Evolutionary conservation across 2,888 invertebrate species (phyloP).

Genomic region (Rhingia campestris): DNA sequence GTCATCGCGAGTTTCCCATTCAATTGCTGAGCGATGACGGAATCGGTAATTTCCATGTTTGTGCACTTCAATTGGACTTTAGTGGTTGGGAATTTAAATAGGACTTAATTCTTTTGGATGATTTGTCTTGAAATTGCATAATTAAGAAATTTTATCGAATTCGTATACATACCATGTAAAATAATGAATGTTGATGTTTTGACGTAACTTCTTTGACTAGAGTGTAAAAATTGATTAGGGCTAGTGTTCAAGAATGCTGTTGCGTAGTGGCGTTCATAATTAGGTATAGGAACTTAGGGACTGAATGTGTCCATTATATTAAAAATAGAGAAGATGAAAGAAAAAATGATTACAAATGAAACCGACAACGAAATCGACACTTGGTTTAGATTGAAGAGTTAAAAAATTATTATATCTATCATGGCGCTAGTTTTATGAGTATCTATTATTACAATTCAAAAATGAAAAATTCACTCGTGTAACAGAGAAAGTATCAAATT

Average conservation of each 20-base stretch:
- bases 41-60: neutral
- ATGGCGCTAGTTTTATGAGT: too few species aligned
- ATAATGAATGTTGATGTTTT: conserved; percentile 71
- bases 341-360: too few species aligned
- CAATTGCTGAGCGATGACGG: conserved; percentile 2
- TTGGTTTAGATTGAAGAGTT: too few species aligned
- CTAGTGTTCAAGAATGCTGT: conserved; percentile 42
- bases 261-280: neutral
- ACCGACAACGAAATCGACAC: too few species aligned
- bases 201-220: conserved; percentile 73
- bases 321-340: neutral
- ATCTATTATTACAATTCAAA: too few species aligned
- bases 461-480: too few species aligned
- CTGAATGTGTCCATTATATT: neutral
- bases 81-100: neutral
- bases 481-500: too few species aligned
- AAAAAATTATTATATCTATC: too few species aligned
- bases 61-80: conserved; percentile 11
- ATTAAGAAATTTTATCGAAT: conserved; percentile 63
- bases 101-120: neutral
- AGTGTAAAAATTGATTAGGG: conserved; percentile 62
- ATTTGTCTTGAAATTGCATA: conserved; percentile 60
- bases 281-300: neutral
- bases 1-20: conserved; percentile 37
- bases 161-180: conserved; percentile 73